Evolutionary conservation across 1,140 invertebrate genomes (phyloP).

Genomic region (Drosophila pallidifrons): DNA sequence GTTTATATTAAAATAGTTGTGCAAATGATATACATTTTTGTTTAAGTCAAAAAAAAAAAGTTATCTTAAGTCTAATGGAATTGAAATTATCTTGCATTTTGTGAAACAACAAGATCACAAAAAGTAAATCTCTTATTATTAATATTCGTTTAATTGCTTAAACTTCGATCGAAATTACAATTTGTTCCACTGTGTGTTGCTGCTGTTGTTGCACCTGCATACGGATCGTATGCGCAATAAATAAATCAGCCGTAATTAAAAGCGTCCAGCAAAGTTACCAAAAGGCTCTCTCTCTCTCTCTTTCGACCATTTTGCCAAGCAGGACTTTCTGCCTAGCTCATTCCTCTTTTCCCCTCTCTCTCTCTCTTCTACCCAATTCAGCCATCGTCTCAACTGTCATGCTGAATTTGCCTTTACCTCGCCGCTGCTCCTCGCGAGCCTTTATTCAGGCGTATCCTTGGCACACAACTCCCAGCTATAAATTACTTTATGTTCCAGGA

Average conservation of each 20-base stretch:
- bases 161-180: no score
- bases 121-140: no score
- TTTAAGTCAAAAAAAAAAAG: no score
- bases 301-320: constrained; percentile 1
- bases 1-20: no score
- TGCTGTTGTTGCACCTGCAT: constrained; percentile 40
- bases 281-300: constrained; percentile 18
- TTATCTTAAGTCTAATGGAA: no score
- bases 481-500: constrained; percentile 77
- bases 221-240: constrained; percentile 73
- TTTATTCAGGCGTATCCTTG: constrained; percentile 53
- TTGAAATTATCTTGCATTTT: no score
- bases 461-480: constrained; percentile 70
- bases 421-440: constrained; percentile 13
- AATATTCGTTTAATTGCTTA: no score
- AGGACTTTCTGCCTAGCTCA: background rate
- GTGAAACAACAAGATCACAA: no score
- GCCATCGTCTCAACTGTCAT: constrained; percentile 58
- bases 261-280: constrained; percentile 41
- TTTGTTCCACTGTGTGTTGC: background rate
- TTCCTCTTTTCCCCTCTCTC: background rate
- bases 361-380: background rate
- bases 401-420: constrained; percentile 51
- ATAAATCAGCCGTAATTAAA: constrained; percentile 79
- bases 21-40: no score